Evolutionary conservation across 1,140 invertebrate genomes (phyloP), one percentile per base, ranked within the genome.

Genomic region (Panulirus ornatus): DNA sequence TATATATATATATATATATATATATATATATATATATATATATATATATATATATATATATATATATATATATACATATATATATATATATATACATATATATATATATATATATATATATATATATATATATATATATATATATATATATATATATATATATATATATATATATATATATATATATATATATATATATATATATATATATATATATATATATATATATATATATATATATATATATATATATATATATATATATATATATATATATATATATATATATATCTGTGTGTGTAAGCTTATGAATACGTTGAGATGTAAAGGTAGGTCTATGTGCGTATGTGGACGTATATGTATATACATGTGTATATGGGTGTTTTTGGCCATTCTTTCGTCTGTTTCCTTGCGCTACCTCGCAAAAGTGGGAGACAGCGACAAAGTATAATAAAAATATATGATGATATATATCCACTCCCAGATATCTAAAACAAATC

Each of bases 31-130:
- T 30, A 71, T 71, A 71, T 71, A 71, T 71, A 34, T 71, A 71
- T 71, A 71, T 71, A 71, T 71, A 71, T 71, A 71, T 71, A 71
- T 71, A 71, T 71, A 71, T 71, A 71, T 71, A 71, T 71, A 71
- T 71, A 71, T 71, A 71, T 71, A 71, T 71, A 71, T 71, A 71
- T 71, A 71, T 71, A 34, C 30, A 71, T 71, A 71, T 71, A 71
- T 71, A 71, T 71, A 71, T 71, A 34, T 71, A 71, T 71, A 71
- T 71, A 71, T 71, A 71, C 36, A 71, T 71, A 71, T 71, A 71
- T 71, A 71, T 71, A 71, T 71, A 71, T 71, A 71, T 71, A 71
- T 71, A 71, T 71, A 71, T 71, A 71, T 71, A 71, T 71, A 71
- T 71, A 71, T 71, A 71, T 71, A 71, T 71, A 71, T 71, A 34